Evolutionary conservation across 2,113 vertebrate genomes (phyloP).

Genomic region (Pomatostomus ruficeps): DNA sequence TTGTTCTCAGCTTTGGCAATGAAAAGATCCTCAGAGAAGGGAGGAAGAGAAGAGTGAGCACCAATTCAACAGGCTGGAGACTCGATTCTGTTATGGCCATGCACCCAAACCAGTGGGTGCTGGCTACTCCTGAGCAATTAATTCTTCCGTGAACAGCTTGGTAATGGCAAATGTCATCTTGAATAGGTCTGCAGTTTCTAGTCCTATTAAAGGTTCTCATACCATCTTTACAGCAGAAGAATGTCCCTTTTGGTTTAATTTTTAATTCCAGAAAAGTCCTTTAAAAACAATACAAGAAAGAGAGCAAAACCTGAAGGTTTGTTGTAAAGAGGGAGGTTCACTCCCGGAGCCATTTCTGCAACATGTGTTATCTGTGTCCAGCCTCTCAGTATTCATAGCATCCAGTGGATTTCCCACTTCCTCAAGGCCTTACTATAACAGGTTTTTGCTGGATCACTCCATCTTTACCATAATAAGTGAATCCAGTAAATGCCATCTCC

Average conservation of each 20-base stretch:
- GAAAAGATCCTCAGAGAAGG: not conserved
- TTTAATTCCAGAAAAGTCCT: not conserved
- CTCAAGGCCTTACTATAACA: not conserved
- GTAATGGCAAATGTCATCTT: not conserved
- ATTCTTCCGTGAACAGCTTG: not conserved
- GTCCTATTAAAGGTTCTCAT: not conserved
- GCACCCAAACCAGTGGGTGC: not conserved
- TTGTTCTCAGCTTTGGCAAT: not conserved
- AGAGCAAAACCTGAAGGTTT: not conserved
- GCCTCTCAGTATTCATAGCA: not conserved
- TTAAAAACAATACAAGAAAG: not conserved
- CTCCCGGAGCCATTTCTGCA: not conserved
- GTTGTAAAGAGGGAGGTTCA: not conserved
- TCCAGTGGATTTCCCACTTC: not conserved
- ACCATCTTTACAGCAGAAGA: not conserved
- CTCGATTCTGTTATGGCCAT: fast-evolving
- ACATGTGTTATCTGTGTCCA: not conserved
- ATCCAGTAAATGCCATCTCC: not conserved
- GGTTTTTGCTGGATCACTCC: not conserved
- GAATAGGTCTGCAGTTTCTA: not conserved
- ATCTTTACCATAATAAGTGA: not conserved
- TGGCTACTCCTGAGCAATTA: not conserved
- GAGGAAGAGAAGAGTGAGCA: not conserved
- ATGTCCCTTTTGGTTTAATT: fast-evolving
- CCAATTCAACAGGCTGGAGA: not conserved